Percentiles rank a stretch among this genome's conserved stretches.
Conservation (phyloP, 2,113 vertebrate genomes). For the Diadophis punctatus region DNA sequence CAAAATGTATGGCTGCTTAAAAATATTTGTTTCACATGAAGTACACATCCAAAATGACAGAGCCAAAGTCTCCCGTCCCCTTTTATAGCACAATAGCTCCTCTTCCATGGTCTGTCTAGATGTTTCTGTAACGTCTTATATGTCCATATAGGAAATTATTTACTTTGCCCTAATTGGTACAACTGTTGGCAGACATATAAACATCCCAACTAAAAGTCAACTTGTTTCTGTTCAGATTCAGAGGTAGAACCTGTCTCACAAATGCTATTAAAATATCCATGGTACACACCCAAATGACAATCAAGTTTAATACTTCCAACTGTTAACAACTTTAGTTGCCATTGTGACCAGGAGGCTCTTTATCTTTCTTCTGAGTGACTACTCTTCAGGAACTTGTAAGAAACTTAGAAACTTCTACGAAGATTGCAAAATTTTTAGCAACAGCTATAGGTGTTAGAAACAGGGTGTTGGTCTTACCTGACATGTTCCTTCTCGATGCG, state of each 20-base stretch:
- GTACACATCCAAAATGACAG: background rate
- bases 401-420: background rate
- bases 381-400: background rate
- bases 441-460: background rate
- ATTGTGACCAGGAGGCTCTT: background rate
- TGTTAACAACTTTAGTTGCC: background rate
- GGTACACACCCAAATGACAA: background rate
- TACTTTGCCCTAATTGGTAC: background rate
- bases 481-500: too few relatives aligned
- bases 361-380: background rate
- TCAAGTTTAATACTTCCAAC: background rate
- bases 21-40: background rate
- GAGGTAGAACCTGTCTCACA: background rate
- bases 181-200: background rate
- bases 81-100: background rate
- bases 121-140: background rate
- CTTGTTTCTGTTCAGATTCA: background rate
- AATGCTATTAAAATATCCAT: background rate
- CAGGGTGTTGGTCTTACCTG: too few relatives aligned
- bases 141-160: background rate
- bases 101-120: background rate
- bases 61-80: background rate
- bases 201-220: background rate
- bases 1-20: background rate
- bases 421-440: background rate